phyloP scores from a whole-genome alignment of 2,797 vertebrate genomes.

The Hoplostethus atlanticus region DNA sequence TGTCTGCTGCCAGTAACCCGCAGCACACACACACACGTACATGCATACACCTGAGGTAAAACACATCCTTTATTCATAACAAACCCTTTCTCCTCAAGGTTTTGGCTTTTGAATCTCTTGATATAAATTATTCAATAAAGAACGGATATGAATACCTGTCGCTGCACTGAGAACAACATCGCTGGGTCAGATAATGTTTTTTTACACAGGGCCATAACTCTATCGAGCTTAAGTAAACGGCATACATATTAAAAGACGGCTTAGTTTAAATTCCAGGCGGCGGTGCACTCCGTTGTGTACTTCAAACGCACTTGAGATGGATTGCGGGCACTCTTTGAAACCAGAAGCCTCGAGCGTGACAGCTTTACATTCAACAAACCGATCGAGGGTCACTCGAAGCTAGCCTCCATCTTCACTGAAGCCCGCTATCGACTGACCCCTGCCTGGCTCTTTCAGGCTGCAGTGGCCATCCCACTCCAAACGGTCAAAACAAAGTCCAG shows the following conservation, averaged over 20 bases:
- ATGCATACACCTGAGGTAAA: conserved; percentile 50
- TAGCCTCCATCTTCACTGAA: conserved; percentile 32
- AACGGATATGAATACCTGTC: conserved; percentile 60
- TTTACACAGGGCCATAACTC: conserved; percentile 31
- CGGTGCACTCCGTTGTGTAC: conserved; percentile 10
- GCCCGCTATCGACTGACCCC: conserved; percentile 50
- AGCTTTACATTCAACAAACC: conserved; percentile 39
- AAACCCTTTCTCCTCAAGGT: conserved; percentile 66
- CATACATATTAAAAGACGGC: conserved; percentile 34
- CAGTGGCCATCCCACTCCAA: conserved; percentile 32
- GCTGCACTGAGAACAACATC: conserved; percentile 46
- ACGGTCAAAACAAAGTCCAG: conserved; percentile 37
- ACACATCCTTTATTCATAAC: conserved; percentile 74
- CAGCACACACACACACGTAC: conserved; percentile 34
- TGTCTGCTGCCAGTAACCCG: conserved; percentile 35
- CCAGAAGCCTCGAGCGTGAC: conserved; percentile 21
- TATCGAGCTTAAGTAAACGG: conserved; percentile 50
- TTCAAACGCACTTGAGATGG: conserved; percentile 46
- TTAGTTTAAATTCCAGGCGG: conserved; percentile 43
- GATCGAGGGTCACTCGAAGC: conserved; percentile 46
- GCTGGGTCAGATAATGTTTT: conserved; percentile 47
- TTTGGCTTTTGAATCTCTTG: conserved; percentile 60
- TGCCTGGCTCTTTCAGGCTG: conserved; percentile 9
- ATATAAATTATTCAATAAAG: conserved; percentile 75
- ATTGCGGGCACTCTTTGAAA: conserved; percentile 42